Base-by-base conservation (phyloP, 2,888 invertebrate species). In the Entomobrya multifasciata region DNA sequence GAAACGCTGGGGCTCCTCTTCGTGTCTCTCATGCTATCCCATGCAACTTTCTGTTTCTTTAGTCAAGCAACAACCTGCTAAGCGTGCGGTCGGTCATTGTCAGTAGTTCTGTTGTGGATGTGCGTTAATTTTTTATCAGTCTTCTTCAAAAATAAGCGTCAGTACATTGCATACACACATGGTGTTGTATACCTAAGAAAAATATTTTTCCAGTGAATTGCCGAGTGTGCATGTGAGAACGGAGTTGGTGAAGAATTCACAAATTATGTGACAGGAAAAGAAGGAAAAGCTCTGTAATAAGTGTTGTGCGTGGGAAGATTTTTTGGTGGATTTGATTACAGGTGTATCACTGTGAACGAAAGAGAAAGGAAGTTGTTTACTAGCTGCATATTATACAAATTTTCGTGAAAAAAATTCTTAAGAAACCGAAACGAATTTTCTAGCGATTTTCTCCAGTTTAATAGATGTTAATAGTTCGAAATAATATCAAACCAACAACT, bases 41-140 rank as follows among this genome's bases (percentile, higher is more conserved):
- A 60, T 60, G 60, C 60, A 60, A 60, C 80, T 80, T 80, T 80
- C 80, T 67, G 80, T 80, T 80, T 80, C 80, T n/a, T n/a, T n/a
- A 80, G 80, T 80, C 67, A 49, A 80, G 52, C 80, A 80, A 80
- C 80, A 80, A 80, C 80, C 80, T 80, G 80, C 80, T 80, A 5
- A 36, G 49, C 25, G 67, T 1, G 41, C 30, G 60, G 80, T 30
- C 47, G 60, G n/a, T n/a, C n/a, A n/a, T n/a, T n/a, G n/a, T n/a
- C n/a, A n/a, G n/a, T n/a, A n/a, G n/a, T n/a, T n/a, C n/a, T n/a
- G n/a, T n/a, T n/a, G n/a, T 60, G 60, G 25, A 20, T 49, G 74
- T 74, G 74, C 13, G 27, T 44, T 74, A 22, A 22, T 27, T 55
- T 55, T 20, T 5, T 20, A 4, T 74, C 52, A 27, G 13, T 52